These are phyloP conservation scores for Alces alces DNA, from an alignment of 2,113 vertebrate species.

Conservation along the genomic window DNA sequence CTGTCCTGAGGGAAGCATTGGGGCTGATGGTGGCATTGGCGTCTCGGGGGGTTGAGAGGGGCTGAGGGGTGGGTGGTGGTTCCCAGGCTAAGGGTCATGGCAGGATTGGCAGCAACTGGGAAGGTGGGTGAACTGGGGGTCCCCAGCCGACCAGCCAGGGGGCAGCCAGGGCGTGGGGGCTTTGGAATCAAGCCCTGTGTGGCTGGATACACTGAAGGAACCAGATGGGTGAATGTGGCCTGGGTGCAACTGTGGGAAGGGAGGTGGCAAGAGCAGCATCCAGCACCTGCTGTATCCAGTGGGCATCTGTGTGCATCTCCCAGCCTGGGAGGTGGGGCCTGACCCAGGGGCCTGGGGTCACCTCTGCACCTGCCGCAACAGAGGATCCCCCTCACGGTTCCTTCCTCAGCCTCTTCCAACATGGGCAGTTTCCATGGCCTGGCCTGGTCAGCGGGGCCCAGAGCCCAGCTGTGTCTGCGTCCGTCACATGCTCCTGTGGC, in stretches of 20 bases:
- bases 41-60: background rate
- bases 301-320: background rate
- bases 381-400: background rate
- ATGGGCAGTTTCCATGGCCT: background rate
- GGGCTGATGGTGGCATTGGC: background rate
- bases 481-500: accelerated
- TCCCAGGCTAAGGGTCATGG: background rate
- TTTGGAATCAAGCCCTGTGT: background rate
- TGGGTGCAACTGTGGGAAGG: background rate
- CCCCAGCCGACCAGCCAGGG: background rate
- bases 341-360: background rate
- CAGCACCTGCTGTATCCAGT: accelerated
- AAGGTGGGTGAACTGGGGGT: accelerated
- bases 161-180: background rate
- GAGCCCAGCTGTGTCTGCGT: background rate
- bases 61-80: background rate
- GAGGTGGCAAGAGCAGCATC: accelerated
- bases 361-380: background rate
- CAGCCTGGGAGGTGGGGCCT: background rate
- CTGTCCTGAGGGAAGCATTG: background rate
- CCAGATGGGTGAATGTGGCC: background rate
- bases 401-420: background rate
- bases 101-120: background rate
- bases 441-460: background rate
- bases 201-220: background rate